Conservation (phyloP, 2,797 vertebrate genomes). For the Tiaroga cobitis region DNA sequence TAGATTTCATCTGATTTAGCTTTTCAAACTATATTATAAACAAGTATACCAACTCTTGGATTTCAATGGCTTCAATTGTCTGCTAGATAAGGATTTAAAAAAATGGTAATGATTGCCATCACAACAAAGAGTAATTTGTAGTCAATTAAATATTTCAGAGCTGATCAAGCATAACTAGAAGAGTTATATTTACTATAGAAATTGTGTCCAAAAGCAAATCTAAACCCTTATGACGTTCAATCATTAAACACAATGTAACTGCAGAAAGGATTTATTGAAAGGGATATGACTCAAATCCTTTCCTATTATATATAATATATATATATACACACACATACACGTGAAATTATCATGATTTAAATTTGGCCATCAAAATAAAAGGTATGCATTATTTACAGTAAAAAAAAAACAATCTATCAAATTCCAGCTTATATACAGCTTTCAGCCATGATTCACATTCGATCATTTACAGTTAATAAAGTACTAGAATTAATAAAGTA, state of each 20-base stretch:
- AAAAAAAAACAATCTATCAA: constrained; percentile 73
- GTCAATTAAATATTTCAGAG: neutral
- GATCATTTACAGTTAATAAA: constrained; percentile 16
- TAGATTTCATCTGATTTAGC: neutral
- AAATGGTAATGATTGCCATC: neutral
- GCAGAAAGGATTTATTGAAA: constrained; percentile 67
- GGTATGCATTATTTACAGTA: constrained; percentile 79
- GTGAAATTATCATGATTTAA: constrained; percentile 25
- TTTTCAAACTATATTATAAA: neutral
- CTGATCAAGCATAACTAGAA: neutral
- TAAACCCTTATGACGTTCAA: neutral
- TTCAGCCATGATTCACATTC: constrained; percentile 63
- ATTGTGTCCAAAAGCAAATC: neutral
- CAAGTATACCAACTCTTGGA: neutral
- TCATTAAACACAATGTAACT: constrained; percentile 25
- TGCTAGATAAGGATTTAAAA: neutral
- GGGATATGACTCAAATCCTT: constrained; percentile 58
- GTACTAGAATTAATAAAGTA: constrained; percentile 25
- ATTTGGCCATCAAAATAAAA: constrained; percentile 64
- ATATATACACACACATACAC: neutral
- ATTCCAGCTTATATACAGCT: constrained; percentile 74
- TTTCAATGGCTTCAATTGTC: neutral
- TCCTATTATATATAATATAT: constrained; percentile 60
- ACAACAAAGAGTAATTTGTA: too few species aligned
- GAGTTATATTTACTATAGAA: neutral